Evolutionary conservation across 2,888 invertebrate genomes (phyloP), one percentile per base, ranked within the genome.

Genomic region (Marronus borbonicus): DNA sequence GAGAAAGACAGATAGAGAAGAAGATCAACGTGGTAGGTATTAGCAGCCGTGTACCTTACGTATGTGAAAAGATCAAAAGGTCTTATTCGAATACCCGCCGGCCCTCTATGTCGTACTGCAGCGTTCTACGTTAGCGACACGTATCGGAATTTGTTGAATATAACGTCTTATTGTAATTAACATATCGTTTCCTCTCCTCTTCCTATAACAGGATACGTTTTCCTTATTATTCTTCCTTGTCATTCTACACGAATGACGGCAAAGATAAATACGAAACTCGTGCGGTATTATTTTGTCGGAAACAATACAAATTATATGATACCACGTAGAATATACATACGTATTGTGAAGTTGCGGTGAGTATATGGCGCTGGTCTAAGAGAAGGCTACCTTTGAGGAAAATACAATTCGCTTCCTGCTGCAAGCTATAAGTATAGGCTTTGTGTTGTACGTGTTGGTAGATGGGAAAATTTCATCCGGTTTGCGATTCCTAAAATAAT

Each of bases 261-360:
- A 44, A 39, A 66, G 65, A 66, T 44, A 66, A 66, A 66, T 44
- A 44, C 10, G 8, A 20, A 66, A 44, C 20, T 66, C 17, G 65
- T 66, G 44, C 44, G 20, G 65, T 66, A 66, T 62, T 62, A 62
- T 66, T 66, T 66, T 44, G 65, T 58, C 17, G 65, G 44, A 66
- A 66, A 66, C 65, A 66, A 66, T 66, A 66, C 65, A 66, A 44
- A 66, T 66, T 66, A 66, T 44, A 17, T 66, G 55, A 58, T 58
- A 58, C 17, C n/a, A 20, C 1, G 44, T 44, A 44, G 44, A 58
- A 52, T 52, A 52, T 3, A 36, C 31, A 36, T 36, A 52, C 17
- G 17, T 17, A 52, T 17, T 52, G 52, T 17, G 17, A 14, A 44
- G 44, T 44, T 8, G 44, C 31, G 52, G 14, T 58, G 20, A 10